These are phyloP conservation scores for Ptychobarbus kaznakovi DNA, from an alignment of 2,797 vertebrate genomes.

Conservation along the genomic window DNA sequence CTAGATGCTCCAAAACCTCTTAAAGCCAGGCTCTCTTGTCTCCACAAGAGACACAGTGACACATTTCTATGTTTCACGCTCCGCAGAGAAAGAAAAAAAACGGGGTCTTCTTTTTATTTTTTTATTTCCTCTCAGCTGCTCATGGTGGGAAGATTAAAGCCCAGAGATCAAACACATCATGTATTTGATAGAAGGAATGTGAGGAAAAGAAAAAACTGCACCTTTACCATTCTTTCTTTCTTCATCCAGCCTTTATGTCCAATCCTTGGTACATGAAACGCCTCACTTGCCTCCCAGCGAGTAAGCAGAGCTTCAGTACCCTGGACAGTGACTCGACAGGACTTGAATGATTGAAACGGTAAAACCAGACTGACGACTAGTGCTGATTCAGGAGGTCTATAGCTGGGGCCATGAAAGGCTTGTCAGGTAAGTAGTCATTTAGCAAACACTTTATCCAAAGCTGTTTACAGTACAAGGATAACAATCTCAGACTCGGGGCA, in stretches of 20 bases:
- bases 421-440: slow-evolving; percentile 2
- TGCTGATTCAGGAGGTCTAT: slow-evolving; percentile 13
- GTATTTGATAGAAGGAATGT: slow-evolving; percentile 41
- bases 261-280: slow-evolving; percentile 24
- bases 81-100: slow-evolving; percentile 30
- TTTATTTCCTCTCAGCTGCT: slow-evolving; percentile 8
- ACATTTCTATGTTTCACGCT: slow-evolving; percentile 46
- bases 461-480: neutral
- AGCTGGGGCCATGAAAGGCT: neutral
- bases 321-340: slow-evolving; percentile 1
- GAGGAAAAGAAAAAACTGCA: slow-evolving; percentile 24
- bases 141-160: slow-evolving; percentile 49
- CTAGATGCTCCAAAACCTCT: slow-evolving; percentile 34
- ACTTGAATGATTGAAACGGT: slow-evolving; percentile 20
- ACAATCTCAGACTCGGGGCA: neutral
- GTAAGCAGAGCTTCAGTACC: slow-evolving; percentile 9
- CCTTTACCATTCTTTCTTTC: slow-evolving; percentile 37
- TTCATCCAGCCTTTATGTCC: slow-evolving; percentile 31
- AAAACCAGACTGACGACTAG: slow-evolving; percentile 13
- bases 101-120: neutral
- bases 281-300: slow-evolving; percentile 36
- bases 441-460: neutral
- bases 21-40: slow-evolving; percentile 45
- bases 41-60: slow-evolving; percentile 46
- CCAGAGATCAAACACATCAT: slow-evolving; percentile 49